Conservation (phyloP, 2,113 vertebrate species). For the Fukomys damarensis region DNA sequence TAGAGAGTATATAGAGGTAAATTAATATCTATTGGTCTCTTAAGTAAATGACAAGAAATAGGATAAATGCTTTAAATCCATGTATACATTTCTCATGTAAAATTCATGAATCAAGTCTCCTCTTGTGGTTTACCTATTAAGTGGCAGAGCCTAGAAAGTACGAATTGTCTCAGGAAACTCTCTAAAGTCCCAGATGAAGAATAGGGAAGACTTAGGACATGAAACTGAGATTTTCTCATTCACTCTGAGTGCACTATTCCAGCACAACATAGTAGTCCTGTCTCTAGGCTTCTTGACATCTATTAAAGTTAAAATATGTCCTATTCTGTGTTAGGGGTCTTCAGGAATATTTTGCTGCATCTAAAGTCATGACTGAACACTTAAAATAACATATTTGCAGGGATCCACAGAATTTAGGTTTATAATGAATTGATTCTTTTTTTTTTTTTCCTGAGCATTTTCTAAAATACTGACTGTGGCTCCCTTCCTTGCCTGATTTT, state of each 20-base stretch:
- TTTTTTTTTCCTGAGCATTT: not conserved
- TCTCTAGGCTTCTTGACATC: not conserved
- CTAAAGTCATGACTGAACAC: not conserved
- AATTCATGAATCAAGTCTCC: not conserved
- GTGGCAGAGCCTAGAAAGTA: not conserved
- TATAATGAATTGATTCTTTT: not conserved
- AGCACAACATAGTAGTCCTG: not conserved
- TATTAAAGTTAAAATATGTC: not conserved
- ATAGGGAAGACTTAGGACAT: not conserved
- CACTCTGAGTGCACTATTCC: rapidly evolving
- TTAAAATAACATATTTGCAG: not conserved
- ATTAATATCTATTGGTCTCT: no score
- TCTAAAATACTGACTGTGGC: not conserved
- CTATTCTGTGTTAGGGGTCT: not conserved
- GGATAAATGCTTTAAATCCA: not conserved
- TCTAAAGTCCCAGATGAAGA: not conserved
- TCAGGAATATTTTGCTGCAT: not conserved
- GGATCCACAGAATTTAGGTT: not conserved
- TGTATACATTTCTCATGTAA: not conserved
- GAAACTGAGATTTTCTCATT: not conserved
- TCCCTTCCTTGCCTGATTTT: not conserved
- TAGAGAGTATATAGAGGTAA: not conserved
- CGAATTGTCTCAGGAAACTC: not conserved
- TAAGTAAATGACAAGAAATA: not conserved
- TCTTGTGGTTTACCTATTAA: not conserved